Conservation (phyloP, 2,113 vertebrate species). For the Pedionomus torquatus region DNA sequence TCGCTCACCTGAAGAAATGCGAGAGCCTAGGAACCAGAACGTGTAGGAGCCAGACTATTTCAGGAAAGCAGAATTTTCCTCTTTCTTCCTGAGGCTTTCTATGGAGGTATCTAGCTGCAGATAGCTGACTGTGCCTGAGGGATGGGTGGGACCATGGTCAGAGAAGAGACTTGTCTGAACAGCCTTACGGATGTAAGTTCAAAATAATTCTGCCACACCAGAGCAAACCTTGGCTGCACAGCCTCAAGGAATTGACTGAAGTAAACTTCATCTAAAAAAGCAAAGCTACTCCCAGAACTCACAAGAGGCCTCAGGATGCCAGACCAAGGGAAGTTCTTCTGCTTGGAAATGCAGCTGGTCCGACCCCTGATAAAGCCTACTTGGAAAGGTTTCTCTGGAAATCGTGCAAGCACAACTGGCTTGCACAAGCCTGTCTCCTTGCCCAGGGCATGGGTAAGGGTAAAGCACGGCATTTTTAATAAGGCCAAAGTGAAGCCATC, state of each 20-base stretch:
- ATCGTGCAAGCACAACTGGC: background rate
- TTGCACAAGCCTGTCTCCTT: background rate
- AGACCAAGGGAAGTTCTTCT: background rate
- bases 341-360: background rate
- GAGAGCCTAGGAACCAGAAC: background rate
- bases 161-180: background rate
- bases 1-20: background rate
- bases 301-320: background rate
- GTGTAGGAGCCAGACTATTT: background rate
- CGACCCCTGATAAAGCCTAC: background rate
- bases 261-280: background rate
- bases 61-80: background rate
- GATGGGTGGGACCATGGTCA: background rate
- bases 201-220: background rate
- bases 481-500: background rate
- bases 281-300: background rate
- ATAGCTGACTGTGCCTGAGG: background rate
- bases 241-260: background rate
- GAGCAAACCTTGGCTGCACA: background rate
- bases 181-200: background rate
- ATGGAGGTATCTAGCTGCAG: background rate
- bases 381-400: background rate
- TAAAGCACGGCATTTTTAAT: background rate
- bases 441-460: background rate
- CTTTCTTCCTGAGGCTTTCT: background rate